phyloP scores from a whole-genome alignment of 2,888 invertebrate genomes.

The Mythimna pallens region DNA sequence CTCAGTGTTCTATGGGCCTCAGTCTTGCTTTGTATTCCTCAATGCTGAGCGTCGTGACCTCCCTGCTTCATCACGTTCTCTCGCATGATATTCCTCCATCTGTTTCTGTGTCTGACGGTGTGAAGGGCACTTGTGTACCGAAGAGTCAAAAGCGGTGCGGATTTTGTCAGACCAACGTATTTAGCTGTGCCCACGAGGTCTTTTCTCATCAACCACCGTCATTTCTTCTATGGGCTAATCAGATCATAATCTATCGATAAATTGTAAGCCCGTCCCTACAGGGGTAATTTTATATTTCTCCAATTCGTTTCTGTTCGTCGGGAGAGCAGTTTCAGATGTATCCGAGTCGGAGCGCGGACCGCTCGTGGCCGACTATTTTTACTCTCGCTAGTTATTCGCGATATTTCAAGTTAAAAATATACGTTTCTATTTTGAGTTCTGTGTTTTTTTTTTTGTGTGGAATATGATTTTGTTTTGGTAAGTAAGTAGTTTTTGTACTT shows the following conservation, averaged over 20 bases:
- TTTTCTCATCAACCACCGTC: no score
- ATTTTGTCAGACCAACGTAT: no score
- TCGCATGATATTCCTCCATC: no score
- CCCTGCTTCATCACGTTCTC: no score
- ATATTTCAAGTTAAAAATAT: conserved; percentile 53
- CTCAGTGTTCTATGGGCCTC: no score
- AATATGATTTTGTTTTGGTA: conserved; percentile 86
- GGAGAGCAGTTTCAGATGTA: conserved; percentile 69
- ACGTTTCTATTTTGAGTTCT: conserved; percentile 41
- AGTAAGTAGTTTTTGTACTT: conserved; percentile 76
- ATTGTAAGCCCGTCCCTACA: conserved; percentile 20
- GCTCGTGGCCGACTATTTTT: conserved; percentile 66
- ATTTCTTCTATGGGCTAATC: no score
- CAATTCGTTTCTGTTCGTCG: conserved; percentile 79
- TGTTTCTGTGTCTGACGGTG: no score
- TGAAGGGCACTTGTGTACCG: no score
- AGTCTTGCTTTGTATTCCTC: no score
- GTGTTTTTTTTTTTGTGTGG: conserved; percentile 68
- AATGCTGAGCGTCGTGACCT: no score
- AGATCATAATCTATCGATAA: conserved; percentile 27
- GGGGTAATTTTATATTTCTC: conserved; percentile 84
- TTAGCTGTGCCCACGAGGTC: no score
- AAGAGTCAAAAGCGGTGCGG: no score
- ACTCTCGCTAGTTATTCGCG: conserved; percentile 23
- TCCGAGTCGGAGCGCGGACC: conserved; percentile 74